Percentiles rank a stretch among this genome's conserved stretches.
These are phyloP conservation scores for Phragmatobia fuliginosa DNA, from an alignment of 2,888 invertebrate genomes.

Conservation along the genomic window DNA sequence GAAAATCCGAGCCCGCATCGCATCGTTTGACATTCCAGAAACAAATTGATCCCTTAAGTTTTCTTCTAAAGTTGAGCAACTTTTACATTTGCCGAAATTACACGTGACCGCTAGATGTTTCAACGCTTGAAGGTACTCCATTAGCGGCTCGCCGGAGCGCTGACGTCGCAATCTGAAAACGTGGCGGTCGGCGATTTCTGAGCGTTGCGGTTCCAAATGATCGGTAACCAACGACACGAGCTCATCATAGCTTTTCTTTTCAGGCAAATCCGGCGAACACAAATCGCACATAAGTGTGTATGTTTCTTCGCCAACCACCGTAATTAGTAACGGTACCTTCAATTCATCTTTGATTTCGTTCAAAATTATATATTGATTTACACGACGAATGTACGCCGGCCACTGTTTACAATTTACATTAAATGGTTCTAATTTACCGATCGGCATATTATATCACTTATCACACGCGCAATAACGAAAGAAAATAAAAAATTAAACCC, in stretches of 20 bases:
- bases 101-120: no score
- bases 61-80: not conserved
- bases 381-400: slow-evolving; percentile 12
- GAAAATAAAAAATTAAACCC: no score
- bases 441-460: not conserved
- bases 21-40: slow-evolving; percentile 41
- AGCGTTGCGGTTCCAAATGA: no score
- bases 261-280: not conserved
- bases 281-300: not conserved
- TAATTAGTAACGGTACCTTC: not conserved
- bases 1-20: slow-evolving; percentile 47
- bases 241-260: no score
- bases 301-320: not conserved
- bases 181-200: no score
- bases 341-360: not conserved
- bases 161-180: no score
- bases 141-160: no score
- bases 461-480: no score
- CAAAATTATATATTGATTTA: slow-evolving; percentile 3
- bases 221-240: no score
- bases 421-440: slow-evolving; percentile 6
- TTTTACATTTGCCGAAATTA: no score
- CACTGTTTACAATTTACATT: slow-evolving; percentile 11
- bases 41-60: not conserved
- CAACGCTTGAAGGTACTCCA: no score